phyloP scores from a whole-genome alignment of 2,113 vertebrate species.

The Nibea coibor region DNA sequence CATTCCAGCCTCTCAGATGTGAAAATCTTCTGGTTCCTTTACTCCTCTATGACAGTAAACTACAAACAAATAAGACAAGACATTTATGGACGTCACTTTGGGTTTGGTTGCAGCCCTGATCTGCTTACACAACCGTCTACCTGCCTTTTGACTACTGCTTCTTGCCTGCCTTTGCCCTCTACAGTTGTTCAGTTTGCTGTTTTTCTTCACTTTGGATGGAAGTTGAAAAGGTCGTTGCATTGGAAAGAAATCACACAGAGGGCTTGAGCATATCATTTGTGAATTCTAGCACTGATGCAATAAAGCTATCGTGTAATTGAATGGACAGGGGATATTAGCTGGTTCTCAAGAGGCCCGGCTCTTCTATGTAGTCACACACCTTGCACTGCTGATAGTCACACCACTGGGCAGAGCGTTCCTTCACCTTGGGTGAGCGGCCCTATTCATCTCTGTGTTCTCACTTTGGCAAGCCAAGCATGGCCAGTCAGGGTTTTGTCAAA shows the following conservation, averaged over 20 bases:
- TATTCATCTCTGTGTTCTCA: constrained; percentile 13
- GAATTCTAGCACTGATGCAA: neutral
- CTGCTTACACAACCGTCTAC: neutral
- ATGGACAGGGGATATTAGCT: constrained; percentile 5
- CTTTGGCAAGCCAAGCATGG: neutral
- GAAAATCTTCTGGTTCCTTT: too few relatives aligned
- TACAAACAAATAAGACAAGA: too few relatives aligned
- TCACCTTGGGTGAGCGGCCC: neutral
- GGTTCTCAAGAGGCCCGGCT: neutral
- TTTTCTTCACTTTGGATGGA: neutral
- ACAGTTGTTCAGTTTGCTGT: neutral
- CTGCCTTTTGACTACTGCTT: neutral
- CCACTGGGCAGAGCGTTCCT: neutral
- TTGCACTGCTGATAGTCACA: constrained; percentile 1
- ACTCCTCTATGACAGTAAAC: too few relatives aligned
- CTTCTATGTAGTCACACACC: constrained; percentile 4
- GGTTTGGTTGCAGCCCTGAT: too few relatives aligned
- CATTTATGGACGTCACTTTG: too few relatives aligned
- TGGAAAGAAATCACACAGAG: constrained; percentile 10
- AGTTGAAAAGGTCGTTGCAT: neutral
- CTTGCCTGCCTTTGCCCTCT: neutral
- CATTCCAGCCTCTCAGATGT: too few relatives aligned
- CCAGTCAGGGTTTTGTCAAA: neutral
- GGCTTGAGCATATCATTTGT: neutral
- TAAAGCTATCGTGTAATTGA: neutral